Evolutionary conservation across 2,113 vertebrate genomes (phyloP).

Genomic region (Austrofundulus limnaeus): DNA sequence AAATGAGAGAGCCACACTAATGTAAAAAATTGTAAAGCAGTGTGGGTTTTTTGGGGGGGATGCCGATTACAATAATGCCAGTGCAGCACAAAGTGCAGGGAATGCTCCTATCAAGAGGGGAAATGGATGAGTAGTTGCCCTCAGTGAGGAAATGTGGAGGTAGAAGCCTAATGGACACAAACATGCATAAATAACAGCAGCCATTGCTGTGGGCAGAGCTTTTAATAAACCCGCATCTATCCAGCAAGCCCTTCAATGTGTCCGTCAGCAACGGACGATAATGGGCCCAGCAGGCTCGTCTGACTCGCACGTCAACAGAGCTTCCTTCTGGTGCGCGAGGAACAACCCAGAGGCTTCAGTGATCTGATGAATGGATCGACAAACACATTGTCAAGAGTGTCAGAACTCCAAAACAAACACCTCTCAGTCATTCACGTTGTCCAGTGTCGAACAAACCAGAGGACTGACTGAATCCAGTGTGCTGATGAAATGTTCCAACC

Average conservation of each 20-base stretch:
- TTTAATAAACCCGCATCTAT: constrained; percentile 77
- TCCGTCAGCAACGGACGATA: constrained; percentile 70
- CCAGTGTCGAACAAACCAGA: constrained; percentile 51
- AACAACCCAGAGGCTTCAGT: constrained; percentile 53
- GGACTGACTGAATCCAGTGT: constrained; percentile 31
- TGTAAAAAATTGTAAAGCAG: constrained; percentile 94
- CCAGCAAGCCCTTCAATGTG: constrained; percentile 65
- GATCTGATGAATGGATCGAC: constrained; percentile 65
- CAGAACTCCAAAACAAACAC: constrained; percentile 56
- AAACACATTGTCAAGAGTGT: constrained; percentile 65
- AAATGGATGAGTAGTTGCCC: constrained; percentile 79
- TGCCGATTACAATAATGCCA: constrained; percentile 91
- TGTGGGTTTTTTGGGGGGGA: constrained; percentile 78
- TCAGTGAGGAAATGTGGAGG: constrained; percentile 87
- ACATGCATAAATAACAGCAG: constrained; percentile 90
- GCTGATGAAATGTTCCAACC: constrained; percentile 51
- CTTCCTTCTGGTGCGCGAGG: constrained; percentile 44
- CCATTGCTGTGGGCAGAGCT: constrained; percentile 73
- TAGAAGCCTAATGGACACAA: constrained; percentile 98
- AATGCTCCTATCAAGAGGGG: constrained; percentile 75
- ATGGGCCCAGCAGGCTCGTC: constrained; percentile 72
- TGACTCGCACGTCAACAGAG: constrained; percentile 71
- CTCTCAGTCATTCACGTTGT: constrained; percentile 55
- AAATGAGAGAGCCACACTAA: constrained; percentile 87
- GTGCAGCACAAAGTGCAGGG: constrained; percentile 81